A percentile compares a stretch with the other conserved stretches of the same genome.
Evolutionary conservation across 2,888 invertebrate species (phyloP).

Genomic region (Drosophila dives): DNA sequence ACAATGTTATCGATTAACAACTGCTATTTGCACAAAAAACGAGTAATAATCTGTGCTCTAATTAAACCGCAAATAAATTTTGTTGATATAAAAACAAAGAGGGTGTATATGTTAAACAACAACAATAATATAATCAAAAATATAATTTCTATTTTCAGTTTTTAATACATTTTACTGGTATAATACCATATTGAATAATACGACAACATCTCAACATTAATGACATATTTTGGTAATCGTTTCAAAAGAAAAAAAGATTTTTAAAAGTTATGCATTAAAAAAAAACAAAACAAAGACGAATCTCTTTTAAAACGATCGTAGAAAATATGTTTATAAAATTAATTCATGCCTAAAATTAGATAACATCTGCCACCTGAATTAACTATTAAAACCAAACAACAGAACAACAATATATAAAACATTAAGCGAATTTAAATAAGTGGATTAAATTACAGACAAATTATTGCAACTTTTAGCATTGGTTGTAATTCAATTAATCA

Average conservation of each 20-base stretch:
- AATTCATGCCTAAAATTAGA: slow-evolving; percentile 29
- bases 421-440: neutral
- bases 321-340: slow-evolving; percentile 9
- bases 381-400: slow-evolving; percentile 26
- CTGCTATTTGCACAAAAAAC: neutral
- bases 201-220: slow-evolving; percentile 12
- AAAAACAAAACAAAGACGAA: neutral
- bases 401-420: slow-evolving; percentile 2
- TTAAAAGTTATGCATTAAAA: neutral
- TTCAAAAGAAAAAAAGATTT: neutral
- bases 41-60: neutral
- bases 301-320: slow-evolving; percentile 3
- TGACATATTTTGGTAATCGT: slow-evolving; percentile 16
- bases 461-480: slow-evolving; percentile 1
- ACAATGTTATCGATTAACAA: slow-evolving; percentile 33
- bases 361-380: slow-evolving; percentile 36
- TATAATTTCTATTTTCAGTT: slow-evolving; percentile 25
- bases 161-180: slow-evolving; percentile 40
- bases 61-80: neutral
- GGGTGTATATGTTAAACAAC: slow-evolving; percentile 7
- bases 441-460: neutral
- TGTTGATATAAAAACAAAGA: slow-evolving; percentile 6
- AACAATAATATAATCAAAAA: slow-evolving; percentile 27
- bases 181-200: slow-evolving; percentile 24
- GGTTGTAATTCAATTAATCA: neutral